Base-by-base conservation (phyloP, 2,113 vertebrate genomes). In the Athene noctua region DNA sequence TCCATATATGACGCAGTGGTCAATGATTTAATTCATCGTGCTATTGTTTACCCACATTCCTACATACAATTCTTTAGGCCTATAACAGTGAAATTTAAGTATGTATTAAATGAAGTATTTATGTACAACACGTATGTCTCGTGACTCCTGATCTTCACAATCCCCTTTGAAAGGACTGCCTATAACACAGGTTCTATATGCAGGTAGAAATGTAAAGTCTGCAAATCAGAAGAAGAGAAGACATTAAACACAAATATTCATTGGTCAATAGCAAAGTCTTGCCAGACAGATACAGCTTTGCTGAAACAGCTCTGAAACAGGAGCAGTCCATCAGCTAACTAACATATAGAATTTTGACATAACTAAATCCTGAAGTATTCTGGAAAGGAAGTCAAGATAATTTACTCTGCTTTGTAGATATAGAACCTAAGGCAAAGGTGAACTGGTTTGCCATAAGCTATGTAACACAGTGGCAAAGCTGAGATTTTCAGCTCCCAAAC, bases 81-180 rank as follows among this genome's bases (percentile, higher is more conserved):
- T 7, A 0, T 26, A 62, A 58, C 27, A 75, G 58, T 26, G 32
- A 73, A 34, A 55, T 80, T 61, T 32, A 87, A 44, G 49, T 11
- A 66, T 15, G 55, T 5, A 30, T 38, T 32, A 30, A 32, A 78
- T 65, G 34, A 88, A 63, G 46, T 62, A 55, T 27, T 83, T 73
- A 26, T 8, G 11, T n/a, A 34, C 26, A 57, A 38, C 20, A 80
- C 58, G 61, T 71, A n/a, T 0, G 6, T 23, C 46, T 72, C n/a
- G 10, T 44, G 51, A 68, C 12, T 74, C 26, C 63, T 0, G 2
- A 32, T 70, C 22, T n/a, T 65, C 54, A 11, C 0, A 1, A 54
- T 6, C 15, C 49, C 58, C 68, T 83, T 65, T 73, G 58, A 47
- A 83, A 73, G 26, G n/a, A 44, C 36, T 38, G 51, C 62, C 72